Evolutionary conservation across 1,140 invertebrate genomes (phyloP), one percentile per base, ranked within the genome.

Genomic region (Drosophila prosaltans): DNA sequence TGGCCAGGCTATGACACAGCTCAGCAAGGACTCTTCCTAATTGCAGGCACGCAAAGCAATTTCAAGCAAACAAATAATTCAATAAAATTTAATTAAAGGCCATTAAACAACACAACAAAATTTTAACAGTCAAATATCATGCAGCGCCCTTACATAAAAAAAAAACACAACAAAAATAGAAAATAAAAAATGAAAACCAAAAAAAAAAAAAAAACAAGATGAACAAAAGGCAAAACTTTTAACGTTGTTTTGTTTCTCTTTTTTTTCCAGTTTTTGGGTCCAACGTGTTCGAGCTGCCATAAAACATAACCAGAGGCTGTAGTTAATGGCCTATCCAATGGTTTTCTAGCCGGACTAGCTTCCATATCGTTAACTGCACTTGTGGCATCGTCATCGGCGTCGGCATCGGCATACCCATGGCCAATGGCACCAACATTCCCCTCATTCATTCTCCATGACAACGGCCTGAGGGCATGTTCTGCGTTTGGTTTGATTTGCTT

Each of bases 291-390:
- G 67, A 67, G 76, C 80, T 73, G 72, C 62, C 83, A 86, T 86
- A 86, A 86, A 86, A 86, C 83, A 86, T 86, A 69, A 57, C 65
- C 80, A 61, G 74, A 72, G 83, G 58, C 83, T 86, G 83, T 83
- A 77, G 83, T 74, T 86, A 88, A 86, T 88, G 80, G 77, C 83
- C 84, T 59, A 80, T 71, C 76, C 61, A 58, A 65, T 73, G 68
- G 69, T 59, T 26, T 60, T 64, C 73, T 81, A 86, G 48, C 66
- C 66, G 51, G 54, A 67, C 81, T 80, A 81, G 83, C 72, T 75
- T 65, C 39, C 60, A 61, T 73, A 80, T 79, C 83, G 88, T 86
- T 86, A 86, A 86, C 77, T 80, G 72, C 83, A 86, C 83, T 86
- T 86, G 83, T 81, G 80, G 57, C 72, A 74, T 62, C 55, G 65